Conservation (phyloP, 2,113 vertebrate species). For the Clarias magur region DNA sequence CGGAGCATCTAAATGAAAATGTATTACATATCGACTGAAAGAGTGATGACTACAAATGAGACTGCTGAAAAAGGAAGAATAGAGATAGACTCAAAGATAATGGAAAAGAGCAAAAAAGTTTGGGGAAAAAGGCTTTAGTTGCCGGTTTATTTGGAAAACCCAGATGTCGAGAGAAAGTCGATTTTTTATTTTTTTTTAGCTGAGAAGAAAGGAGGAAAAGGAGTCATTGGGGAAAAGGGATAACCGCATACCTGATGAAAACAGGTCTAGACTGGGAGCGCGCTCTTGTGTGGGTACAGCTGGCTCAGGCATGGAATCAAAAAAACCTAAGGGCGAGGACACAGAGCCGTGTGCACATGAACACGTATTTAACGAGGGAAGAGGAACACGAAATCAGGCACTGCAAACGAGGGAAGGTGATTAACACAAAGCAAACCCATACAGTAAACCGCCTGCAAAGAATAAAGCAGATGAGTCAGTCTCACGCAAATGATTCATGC, state of each 20-base stretch:
- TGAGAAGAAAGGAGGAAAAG: conserved; percentile 39
- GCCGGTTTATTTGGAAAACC: not conserved
- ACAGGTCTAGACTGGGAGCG: conserved; percentile 88
- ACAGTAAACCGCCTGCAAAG: conserved; percentile 11
- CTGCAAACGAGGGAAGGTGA: not conserved
- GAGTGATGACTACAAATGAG: conserved; percentile 41
- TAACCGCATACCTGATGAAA: conserved; percentile 85
- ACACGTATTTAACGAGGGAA: not conserved
- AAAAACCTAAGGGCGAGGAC: conserved; percentile 88
- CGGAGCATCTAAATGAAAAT: not conserved
- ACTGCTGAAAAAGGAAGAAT: conserved; percentile 10
- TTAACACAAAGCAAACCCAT: conserved; percentile 1
- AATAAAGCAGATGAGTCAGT: conserved; percentile 5
- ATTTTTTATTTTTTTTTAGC: conserved; percentile 33
- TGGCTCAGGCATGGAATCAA: conserved; percentile 85
- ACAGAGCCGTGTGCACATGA: conserved; percentile 67
- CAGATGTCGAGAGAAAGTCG: not conserved
- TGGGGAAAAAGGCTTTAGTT: conserved; percentile 6
- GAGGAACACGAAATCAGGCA: not conserved
- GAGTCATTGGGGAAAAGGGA: conserved; percentile 44
- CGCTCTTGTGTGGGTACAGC: conserved; percentile 77
- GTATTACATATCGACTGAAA: not conserved
- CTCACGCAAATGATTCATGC: not conserved
- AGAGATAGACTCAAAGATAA: not conserved
- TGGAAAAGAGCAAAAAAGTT: conserved; percentile 3